Conservation (phyloP, 2,797 vertebrate species). For the Enteromius mattozi region DNA sequence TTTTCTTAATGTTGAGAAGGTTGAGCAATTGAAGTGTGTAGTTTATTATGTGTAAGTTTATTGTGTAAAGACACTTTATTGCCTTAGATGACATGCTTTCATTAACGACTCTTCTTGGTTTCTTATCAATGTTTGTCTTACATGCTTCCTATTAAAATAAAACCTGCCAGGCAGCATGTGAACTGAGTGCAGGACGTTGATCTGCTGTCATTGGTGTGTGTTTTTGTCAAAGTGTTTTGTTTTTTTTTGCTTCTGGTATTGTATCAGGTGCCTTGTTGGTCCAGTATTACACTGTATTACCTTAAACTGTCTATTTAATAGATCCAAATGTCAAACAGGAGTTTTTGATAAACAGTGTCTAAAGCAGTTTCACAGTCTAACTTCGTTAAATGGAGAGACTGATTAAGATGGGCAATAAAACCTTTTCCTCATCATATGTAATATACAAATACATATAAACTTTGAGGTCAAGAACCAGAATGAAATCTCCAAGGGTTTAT, state of each 20-base stretch:
- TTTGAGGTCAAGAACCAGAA: conserved; percentile 1
- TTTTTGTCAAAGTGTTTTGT: conserved; percentile 3
- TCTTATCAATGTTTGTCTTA: not conserved
- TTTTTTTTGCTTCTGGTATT: not conserved
- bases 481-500: not conserved
- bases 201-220: not conserved
- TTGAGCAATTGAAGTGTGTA: not conserved
- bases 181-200: not conserved
- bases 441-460: conserved; percentile 20
- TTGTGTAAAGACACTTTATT: not conserved
- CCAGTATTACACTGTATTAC: not conserved
- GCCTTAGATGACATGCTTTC: not conserved
- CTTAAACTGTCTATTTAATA: not conserved
- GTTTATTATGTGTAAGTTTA: too few species aligned
- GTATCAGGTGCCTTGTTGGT: not conserved
- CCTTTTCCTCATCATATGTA: not conserved
- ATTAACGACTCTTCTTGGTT: not conserved
- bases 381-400: conserved; percentile 28
- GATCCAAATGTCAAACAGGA: not conserved
- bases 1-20: not conserved
- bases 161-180: not conserved
- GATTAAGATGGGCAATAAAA: conserved; percentile 20
- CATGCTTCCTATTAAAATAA: not conserved
- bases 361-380: not conserved
- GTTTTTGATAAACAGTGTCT: not conserved